phyloP scores from a whole-genome alignment of 2,113 vertebrate genomes.

The Malurus elegans region DNA sequence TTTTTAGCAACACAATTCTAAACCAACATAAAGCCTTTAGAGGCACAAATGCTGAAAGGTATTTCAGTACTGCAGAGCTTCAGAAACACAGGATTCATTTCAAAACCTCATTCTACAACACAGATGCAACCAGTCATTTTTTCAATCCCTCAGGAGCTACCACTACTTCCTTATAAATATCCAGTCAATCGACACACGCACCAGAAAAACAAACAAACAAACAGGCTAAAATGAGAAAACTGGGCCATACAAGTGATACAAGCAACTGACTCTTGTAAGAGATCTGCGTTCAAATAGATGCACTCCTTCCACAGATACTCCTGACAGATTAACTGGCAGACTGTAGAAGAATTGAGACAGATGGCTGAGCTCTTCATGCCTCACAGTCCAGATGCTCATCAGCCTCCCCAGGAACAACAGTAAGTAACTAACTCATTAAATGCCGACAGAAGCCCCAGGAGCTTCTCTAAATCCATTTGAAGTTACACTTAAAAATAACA shows the following conservation, averaged over 20 bases:
- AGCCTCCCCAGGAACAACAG: neutral
- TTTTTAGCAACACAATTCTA: neutral
- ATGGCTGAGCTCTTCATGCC: slow-evolving; percentile 2
- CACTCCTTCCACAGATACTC: neutral
- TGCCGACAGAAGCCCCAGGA: neutral
- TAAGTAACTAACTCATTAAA: neutral
- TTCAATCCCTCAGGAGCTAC: neutral
- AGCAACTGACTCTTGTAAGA: neutral
- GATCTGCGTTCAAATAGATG: neutral
- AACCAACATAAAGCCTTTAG: neutral
- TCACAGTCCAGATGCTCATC: slow-evolving; percentile 14
- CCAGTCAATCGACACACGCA: neutral
- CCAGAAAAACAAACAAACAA: neutral
- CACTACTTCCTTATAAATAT: neutral
- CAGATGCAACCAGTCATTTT: neutral
- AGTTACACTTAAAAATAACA: neutral
- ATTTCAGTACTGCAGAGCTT: neutral
- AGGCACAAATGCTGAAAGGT: neutral
- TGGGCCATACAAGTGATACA: neutral
- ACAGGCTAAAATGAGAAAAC: neutral
- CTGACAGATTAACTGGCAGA: neutral
- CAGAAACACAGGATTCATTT: neutral
- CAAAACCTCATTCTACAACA: neutral
- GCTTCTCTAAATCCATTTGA: neutral
- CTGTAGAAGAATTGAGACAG: neutral